Base-by-base conservation (phyloP, 1,140 invertebrate genomes). In the Drosophila elegans region DNA sequence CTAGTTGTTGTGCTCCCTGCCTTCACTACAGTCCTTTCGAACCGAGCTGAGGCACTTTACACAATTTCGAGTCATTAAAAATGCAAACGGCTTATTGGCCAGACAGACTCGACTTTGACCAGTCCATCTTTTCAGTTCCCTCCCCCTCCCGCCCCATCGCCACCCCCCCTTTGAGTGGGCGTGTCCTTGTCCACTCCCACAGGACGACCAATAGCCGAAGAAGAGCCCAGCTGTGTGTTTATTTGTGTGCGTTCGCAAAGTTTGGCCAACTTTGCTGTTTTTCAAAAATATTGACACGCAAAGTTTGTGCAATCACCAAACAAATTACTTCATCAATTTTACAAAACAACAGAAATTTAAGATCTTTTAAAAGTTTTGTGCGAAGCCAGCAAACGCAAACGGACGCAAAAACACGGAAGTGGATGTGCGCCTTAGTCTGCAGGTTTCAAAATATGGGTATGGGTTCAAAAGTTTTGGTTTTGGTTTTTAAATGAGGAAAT, bases 261-360 rank as follows among this genome's bases (percentile, higher is more conserved):
- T 76, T 72, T 57, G 57, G 41, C 39, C 41, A 83, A 82, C 53
- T 84, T 84, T 75, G 59, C 44, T 72, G 82, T 69, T 88, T 78
- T 80, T 86, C 63, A 66, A 75, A 82, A 85, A 86, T 86, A 85
- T 85, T 85, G 82, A 86, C 81, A 85, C 81, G 82, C 83, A 86
- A 86, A 86, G 79, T 88, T 86, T 86, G 56, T 83, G 82, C 82
- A 88, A 88, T 86, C 79, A 78, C 61, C 83, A 86, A 88, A 88
- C 82, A 88, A 86, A 88, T 86, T 86, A 86, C 79, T 88, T 86
- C 83, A 86, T 86, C 82, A 86, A 88, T 86, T 86, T 88, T 86
- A 88, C 82, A 88, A 83, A 86, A 83, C 83, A 86, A 88, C 83
- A 88, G 75, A 79, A 88, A 86, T 78, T 86, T 78, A 88, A 78